Percentiles rank a stretch among this genome's conserved stretches.
Conservation (phyloP, 1,140 invertebrate species). For the Eriosoma lanigerum region DNA sequence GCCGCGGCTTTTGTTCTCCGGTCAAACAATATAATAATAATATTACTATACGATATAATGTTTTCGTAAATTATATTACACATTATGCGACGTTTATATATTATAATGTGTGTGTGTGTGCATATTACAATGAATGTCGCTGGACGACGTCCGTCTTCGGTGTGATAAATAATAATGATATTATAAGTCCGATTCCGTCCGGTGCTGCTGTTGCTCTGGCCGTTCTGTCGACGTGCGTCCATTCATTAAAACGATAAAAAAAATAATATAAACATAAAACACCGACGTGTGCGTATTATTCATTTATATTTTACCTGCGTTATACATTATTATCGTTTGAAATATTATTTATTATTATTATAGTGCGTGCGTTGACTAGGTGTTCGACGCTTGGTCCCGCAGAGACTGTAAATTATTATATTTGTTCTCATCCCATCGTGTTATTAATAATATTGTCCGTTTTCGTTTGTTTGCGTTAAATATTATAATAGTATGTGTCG, state of each 20-base stretch:
- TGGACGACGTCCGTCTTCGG: not conserved
- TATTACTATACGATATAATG: not conserved
- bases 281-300: slow-evolving; percentile 2
- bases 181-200: slow-evolving; percentile 12
- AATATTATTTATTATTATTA: no score
- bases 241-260: slow-evolving; percentile 27
- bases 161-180: slow-evolving; percentile 12
- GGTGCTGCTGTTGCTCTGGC: not conserved
- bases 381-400: slow-evolving; percentile 22
- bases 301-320: no score
- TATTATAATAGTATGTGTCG: not conserved
- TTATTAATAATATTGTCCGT: slow-evolving; percentile 35
- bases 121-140: not conserved
- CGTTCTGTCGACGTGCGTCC: not conserved
- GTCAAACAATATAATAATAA: not conserved
- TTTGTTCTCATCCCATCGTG: not conserved
- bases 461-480: not conserved
- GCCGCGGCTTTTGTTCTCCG: slow-evolving; percentile 10
- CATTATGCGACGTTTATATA: not conserved
- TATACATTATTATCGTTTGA: no score
- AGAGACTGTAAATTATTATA: not conserved
- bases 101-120: not conserved
- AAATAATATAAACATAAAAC: not conserved
- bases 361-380: slow-evolving; percentile 24
- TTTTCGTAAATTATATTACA: no score